phyloP scores from a whole-genome alignment of 1,140 invertebrate species.

The Paraescarpia echinospica region DNA sequence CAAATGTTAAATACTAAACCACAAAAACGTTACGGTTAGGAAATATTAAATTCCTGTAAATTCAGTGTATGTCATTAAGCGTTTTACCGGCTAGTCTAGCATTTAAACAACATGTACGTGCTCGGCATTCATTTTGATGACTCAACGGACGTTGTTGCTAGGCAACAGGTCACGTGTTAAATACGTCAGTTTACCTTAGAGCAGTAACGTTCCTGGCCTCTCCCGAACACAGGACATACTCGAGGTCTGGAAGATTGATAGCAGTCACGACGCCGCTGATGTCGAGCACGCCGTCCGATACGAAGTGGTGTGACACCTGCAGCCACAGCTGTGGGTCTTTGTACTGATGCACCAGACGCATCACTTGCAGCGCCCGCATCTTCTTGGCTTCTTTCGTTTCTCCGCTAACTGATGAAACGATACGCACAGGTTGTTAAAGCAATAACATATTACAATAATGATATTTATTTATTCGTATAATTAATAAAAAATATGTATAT shows the following conservation, averaged over 20 bases:
- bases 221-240: neutral
- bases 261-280: neutral
- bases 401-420: neutral
- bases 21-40: no score
- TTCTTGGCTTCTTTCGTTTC: neutral
- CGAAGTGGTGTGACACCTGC: neutral
- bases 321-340: neutral
- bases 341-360: neutral
- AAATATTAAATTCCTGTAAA: no score
- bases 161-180: no score
- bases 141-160: no score
- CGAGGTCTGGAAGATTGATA: neutral
- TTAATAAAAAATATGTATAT: no score
- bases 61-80: no score
- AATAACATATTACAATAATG: no score
- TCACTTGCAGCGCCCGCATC: neutral
- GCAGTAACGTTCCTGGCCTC: neutral
- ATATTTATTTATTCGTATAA: no score
- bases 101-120: no score
- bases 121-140: no score
- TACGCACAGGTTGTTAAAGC: neutral
- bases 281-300: neutral
- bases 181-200: neutral
- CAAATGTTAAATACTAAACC: no score
- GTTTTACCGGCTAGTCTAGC: no score